Base-by-base conservation (phyloP, 2,113 vertebrate species). In the Cryptotis parvus region DNA sequence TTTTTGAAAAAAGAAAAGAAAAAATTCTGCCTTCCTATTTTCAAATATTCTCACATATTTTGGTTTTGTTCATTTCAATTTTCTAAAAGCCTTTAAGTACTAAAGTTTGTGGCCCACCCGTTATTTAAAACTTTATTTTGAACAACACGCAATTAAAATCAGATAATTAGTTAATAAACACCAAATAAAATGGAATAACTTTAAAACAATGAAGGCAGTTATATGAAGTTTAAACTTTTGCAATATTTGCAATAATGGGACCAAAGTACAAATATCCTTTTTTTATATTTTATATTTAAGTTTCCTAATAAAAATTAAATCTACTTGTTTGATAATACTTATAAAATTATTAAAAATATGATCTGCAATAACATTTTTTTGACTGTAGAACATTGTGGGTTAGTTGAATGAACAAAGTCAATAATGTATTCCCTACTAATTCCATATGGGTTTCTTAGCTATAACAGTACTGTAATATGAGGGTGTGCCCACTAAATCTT, bases 161-260 rank as follows among this genome's bases (percentile, higher is more conserved):
- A 87, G 26, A 63, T 10, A 90, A 90, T 14, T 76, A 49, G 93
- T 35, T 79, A 70, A 76, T 37, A 41, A 35, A 35, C n/a, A n/a
- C n/a, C n/a, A n/a, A n/a, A n/a, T n/a, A 52, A 10, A 31, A 52
- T 33, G 55, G 1, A 58, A 45, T 15, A 78, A 63, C 5, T 49
- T 65, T 65, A 43, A 80, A 9, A 68, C 6, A 20, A 58, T 12
- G 66, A 20, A 43, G 26, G 41, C 33, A 52, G 41, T 43, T 76
- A 76, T 29, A 81, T 26, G 52, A 84, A 3, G 3, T 78, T 41
- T 65, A 66, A 88, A 77, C 15, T 73, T 81, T 78, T 52, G 9
- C 24, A 74, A n/a, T 31, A 66, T 72, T 72, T 88, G 12, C 45
- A 35, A 22, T 43, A 7, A 33, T 63, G 7, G 18, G 3, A 86